phyloP scores from a whole-genome alignment of 2,113 vertebrate species.

The Sminthopsis crassicaudata region DNA sequence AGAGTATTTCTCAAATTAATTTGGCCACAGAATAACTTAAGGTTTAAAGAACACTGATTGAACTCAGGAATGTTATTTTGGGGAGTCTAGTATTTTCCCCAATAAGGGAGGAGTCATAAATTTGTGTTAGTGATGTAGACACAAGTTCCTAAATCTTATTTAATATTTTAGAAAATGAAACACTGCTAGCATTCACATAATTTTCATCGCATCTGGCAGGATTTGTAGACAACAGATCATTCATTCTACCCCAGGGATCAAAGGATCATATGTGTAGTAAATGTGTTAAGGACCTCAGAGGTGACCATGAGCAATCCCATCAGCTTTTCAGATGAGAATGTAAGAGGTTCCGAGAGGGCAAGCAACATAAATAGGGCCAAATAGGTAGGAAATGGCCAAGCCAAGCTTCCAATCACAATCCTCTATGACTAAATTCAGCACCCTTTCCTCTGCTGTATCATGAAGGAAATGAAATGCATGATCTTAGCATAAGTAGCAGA shows the following conservation, averaged over 20 bases:
- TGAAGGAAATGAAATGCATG: constrained; percentile 13
- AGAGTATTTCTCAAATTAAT: neutral
- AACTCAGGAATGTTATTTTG: neutral
- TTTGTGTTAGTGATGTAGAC: neutral
- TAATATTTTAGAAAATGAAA: neutral
- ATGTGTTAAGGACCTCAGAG: neutral
- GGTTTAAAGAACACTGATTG: neutral
- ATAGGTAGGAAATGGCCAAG: neutral
- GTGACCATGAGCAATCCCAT: neutral
- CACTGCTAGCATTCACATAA: neutral
- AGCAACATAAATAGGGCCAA: neutral
- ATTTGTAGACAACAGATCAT: neutral
- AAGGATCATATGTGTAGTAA: neutral
- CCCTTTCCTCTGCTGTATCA: neutral
- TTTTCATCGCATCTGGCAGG: neutral
- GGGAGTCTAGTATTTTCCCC: constrained; percentile 23
- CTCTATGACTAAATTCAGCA: neutral
- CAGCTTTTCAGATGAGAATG: neutral
- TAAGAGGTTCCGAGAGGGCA: neutral
- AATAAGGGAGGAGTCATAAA: constrained; percentile 19
- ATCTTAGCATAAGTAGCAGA: neutral
- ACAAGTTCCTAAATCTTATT: neutral
- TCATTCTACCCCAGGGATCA: neutral
- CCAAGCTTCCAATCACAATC: neutral
- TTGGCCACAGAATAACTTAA: neutral